These are phyloP conservation scores for Mongoloraphidia duomilia DNA, from an alignment of 2,888 invertebrate species.

Conservation along the genomic window DNA sequence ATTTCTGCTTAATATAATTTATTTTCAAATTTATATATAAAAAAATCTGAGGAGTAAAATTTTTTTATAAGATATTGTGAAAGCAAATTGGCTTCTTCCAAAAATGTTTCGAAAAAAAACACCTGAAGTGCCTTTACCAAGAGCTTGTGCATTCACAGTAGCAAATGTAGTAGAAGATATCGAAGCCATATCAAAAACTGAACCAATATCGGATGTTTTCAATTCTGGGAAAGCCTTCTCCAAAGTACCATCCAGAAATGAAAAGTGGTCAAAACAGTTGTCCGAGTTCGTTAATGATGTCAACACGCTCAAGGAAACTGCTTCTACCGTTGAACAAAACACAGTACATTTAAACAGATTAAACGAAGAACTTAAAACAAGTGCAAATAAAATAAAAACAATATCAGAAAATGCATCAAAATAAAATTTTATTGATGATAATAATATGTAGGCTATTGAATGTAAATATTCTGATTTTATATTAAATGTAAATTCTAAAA, in stretches of 20 bases:
- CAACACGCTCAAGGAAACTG: conserved; percentile 13
- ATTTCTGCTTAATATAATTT: too few species aligned
- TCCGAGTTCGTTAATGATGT: conserved; percentile 14
- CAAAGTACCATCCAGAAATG: conserved; percentile 4
- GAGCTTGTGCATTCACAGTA: conserved; percentile 9
- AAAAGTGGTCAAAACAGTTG: conserved; percentile 13
- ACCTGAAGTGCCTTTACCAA: conserved; percentile 6
- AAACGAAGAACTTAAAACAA: conserved; percentile 9
- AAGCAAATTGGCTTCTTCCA: too few species aligned
- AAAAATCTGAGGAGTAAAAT: too few species aligned
- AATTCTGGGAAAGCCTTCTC: conserved; percentile 5
- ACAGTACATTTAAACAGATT: conserved; percentile 10
- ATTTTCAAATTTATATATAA: too few species aligned
- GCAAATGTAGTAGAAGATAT: conserved; percentile 17
- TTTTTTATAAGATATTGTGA: too few species aligned
- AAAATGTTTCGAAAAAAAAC: conserved; percentile 5
- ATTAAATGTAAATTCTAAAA: too few species aligned
- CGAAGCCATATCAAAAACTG: conserved; percentile 12
- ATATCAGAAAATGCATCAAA: conserved; percentile 8
- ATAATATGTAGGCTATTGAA: neutral
- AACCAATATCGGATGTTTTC: conserved; percentile 4
- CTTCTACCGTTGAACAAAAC: conserved; percentile 8
- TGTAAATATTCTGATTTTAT: neutral
- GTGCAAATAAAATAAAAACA: conserved; percentile 2
- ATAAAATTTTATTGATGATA: conserved; percentile 3